Evolutionary conservation across 2,113 vertebrate species (phyloP), one percentile per base, ranked within the genome.

Genomic region (Microtus montanus): DNA sequence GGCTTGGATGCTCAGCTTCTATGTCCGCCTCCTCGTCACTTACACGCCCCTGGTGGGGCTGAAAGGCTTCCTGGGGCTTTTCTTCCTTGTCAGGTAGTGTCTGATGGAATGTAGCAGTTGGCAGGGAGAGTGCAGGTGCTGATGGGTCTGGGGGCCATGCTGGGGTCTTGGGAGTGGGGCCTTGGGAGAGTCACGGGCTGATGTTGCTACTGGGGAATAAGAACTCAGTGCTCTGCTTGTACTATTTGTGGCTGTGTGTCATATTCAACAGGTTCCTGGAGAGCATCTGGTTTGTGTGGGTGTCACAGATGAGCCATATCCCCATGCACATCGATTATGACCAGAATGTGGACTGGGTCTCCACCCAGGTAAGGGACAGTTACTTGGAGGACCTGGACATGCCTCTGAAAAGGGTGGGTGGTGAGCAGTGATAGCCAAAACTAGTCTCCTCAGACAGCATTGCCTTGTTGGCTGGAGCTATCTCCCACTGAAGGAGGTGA

Each of bases 281-380:
- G 97, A 99, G 99, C 71, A 99, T 99, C 97, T 99, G 99, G 99
- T 99, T 99, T 91, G 99, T 99, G 97, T 99, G 99, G 99, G 99
- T 99, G 96, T 99, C 99, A 13, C 99, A 99, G 98, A 99, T 99
- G 99, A 99, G 99, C 97, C 99, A 99, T 91, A 98, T 99, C 78
- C 99, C 99, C 10, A 99, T 99, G 99, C 97, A 98, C 93, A 99
- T 99, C 0, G 98, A 99, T 92, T 98, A 98, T 0, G 99, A 99
- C 82, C 98, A 93, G 87, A 98, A 99, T 2, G 64, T 89, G 94
- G 99, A 99, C 96, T 99, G 99, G 99, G 96, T 99, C 58, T 98
- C 98, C 92, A 98, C 98, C 30, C 99, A 99, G 98, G 99, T 99
- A 75, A 97, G 97, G 78, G 94, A 33, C 7, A 0, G 71, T 20